A percentile compares a stretch with the other conserved stretches of the same genome.
phyloP scores from a whole-genome alignment of 2,113 vertebrate genomes.

The Aspidoscelis tigris region DNA sequence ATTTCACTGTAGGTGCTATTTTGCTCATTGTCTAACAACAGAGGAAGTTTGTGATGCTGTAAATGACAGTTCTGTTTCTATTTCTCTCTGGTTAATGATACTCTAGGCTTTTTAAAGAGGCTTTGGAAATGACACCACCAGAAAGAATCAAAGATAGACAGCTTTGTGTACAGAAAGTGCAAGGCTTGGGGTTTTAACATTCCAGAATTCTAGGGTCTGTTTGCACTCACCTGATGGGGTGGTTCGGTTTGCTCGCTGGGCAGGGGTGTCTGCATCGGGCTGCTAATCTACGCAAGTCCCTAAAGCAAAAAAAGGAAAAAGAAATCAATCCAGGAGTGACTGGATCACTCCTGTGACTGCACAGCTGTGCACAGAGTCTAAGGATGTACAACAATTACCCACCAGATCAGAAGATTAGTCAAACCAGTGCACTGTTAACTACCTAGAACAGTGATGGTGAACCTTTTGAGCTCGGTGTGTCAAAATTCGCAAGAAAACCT shows the following conservation, averaged over 20 bases:
- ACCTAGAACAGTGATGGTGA: too few relatives aligned
- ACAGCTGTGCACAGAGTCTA: too few relatives aligned
- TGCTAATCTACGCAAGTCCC: too few relatives aligned
- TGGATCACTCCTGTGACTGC: too few relatives aligned
- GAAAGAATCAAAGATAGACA: background rate
- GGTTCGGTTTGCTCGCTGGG: too few relatives aligned
- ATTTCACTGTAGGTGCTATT: background rate
- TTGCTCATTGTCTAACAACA: background rate
- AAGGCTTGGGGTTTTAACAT: background rate
- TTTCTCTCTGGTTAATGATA: constrained; percentile 13
- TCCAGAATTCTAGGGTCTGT: background rate
- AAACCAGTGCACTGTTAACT: background rate
- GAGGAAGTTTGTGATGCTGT: background rate
- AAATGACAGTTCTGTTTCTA: constrained; percentile 31
- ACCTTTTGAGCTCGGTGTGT: too few relatives aligned
- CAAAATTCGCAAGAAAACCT: too few relatives aligned
- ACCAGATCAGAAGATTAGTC: background rate
- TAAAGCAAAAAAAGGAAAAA: too few relatives aligned
- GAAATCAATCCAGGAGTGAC: too few relatives aligned
- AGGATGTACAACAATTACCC: too few relatives aligned
- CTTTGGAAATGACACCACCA: constrained; percentile 3
- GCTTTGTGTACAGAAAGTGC: background rate
- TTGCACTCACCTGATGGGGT: too few relatives aligned
- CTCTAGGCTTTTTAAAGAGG: constrained; percentile 4
- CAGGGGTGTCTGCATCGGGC: too few relatives aligned